Conservation (phyloP, 2,888 invertebrate genomes). For the Tuberolachnus salignus region DNA sequence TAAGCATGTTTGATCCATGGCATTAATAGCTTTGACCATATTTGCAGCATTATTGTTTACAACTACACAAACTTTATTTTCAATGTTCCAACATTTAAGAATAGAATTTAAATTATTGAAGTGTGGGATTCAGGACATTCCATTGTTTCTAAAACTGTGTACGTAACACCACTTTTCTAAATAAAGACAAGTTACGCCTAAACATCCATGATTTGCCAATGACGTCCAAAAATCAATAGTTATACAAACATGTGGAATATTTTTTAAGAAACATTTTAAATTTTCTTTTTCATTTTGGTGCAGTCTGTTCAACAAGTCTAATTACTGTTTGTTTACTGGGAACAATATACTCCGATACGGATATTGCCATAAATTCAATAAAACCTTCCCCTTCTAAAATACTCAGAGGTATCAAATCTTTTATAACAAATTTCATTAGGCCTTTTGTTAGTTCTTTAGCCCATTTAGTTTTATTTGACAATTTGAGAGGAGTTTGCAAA, state of each 20-base stretch:
- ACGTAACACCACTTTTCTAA: conserved; percentile 1
- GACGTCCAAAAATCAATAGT: conserved; percentile 10
- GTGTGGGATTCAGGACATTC: neutral
- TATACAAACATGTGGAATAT: neutral
- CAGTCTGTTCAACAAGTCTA: neutral
- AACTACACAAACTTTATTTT: too few species aligned
- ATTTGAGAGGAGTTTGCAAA: neutral
- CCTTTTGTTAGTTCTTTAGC: too few species aligned
- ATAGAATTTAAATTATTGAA: neutral
- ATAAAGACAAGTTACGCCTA: neutral
- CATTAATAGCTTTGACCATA: conserved; percentile 15
- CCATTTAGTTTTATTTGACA: neutral
- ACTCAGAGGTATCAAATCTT: conserved; percentile 11
- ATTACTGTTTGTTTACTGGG: neutral
- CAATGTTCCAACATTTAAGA: too few species aligned
- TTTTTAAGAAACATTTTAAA: conserved; percentile 5
- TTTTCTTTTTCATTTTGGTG: neutral
- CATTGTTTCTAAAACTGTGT: neutral
- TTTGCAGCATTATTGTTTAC: conserved; percentile 16
- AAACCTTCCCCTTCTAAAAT: conserved; percentile 18
- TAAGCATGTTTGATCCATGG: neutral
- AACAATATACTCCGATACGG: too few species aligned
- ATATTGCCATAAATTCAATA: conserved; percentile 18
- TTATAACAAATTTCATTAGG: neutral
- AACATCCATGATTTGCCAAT: neutral